A percentile compares a stretch with the other conserved stretches of the same genome.
Conservation (phyloP, 2,797 vertebrate species). For the Notolepis coatsorum region DNA sequence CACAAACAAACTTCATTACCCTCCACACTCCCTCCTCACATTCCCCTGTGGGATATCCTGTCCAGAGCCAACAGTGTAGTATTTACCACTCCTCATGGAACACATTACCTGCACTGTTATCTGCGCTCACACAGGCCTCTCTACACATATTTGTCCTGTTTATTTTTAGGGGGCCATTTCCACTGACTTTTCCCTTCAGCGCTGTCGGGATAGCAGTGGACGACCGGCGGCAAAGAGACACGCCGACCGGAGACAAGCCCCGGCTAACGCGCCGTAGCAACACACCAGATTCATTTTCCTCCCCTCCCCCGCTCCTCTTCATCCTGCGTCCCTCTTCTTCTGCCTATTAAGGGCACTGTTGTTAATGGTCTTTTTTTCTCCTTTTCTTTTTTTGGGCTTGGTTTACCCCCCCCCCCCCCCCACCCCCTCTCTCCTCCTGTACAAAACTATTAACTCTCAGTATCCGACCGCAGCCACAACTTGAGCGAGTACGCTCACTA, state of each 20-base stretch:
- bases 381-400: constrained; percentile 1
- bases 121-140: constrained; percentile 59
- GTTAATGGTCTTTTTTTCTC: constrained; percentile 15
- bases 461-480: constrained; percentile 16
- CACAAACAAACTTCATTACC: constrained; percentile 46
- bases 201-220: constrained; percentile 44
- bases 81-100: constrained; percentile 72
- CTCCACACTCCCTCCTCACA: constrained; percentile 14
- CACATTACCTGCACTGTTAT: constrained; percentile 75
- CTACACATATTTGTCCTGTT: constrained; percentile 54
- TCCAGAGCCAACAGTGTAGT: constrained; percentile 72
- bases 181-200: constrained; percentile 44
- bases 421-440: constrained; percentile 13
- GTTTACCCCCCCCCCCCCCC: constrained; percentile 9
- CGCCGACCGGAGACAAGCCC: background rate
- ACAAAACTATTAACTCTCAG: constrained; percentile 31
- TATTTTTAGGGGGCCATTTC: constrained; percentile 72
- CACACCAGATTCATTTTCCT: constrained; percentile 4
- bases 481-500: background rate
- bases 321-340: constrained; percentile 1
- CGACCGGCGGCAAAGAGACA: constrained; percentile 6
- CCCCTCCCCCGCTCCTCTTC: background rate
- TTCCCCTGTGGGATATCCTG: constrained; percentile 80
- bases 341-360: constrained; percentile 30
- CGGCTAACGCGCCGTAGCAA: constrained; percentile 1